Percentiles rank a stretch among this genome's conserved stretches.
These are phyloP conservation scores for Anguilla pacifica DNA, from an alignment of 2,797 vertebrate species.

Conservation along the genomic window DNA sequence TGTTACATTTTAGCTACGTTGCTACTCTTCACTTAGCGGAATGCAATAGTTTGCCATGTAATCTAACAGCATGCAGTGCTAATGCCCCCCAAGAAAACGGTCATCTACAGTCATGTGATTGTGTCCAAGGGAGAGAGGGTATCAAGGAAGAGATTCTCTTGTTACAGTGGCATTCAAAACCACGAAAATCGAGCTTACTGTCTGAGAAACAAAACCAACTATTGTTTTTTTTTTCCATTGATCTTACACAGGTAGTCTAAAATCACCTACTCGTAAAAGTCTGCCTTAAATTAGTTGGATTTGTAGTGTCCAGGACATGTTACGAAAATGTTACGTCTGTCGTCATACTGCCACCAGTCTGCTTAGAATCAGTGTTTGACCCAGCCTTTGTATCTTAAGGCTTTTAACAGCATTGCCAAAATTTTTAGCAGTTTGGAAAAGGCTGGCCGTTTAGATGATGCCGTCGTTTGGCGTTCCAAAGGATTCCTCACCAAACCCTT, in stretches of 20 bases:
- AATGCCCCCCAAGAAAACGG: slow-evolving; percentile 69
- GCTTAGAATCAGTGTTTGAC: slow-evolving; percentile 70
- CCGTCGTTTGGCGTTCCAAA: slow-evolving; percentile 31
- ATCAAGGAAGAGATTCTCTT: slow-evolving; percentile 50
- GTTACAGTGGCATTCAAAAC: slow-evolving; percentile 41
- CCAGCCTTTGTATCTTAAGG: slow-evolving; percentile 67
- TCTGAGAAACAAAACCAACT: slow-evolving; percentile 33
- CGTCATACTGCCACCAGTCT: slow-evolving; percentile 80
- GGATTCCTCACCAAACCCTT: slow-evolving; percentile 37
- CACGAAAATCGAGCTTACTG: slow-evolving; percentile 25
- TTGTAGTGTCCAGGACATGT: slow-evolving; percentile 43
- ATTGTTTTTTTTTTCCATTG: slow-evolving; percentile 31
- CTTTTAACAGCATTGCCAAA: slow-evolving; percentile 44
- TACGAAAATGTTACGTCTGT: slow-evolving; percentile 38
- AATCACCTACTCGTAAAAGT: slow-evolving; percentile 41
- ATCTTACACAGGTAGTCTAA: slow-evolving; percentile 52
- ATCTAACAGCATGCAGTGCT: slow-evolving; percentile 79
- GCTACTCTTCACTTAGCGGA: slow-evolving; percentile 76
- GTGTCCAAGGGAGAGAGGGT: slow-evolving; percentile 57
- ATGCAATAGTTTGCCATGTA: slow-evolving; percentile 83
- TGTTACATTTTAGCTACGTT: slow-evolving; percentile 81
- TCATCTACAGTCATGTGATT: slow-evolving; percentile 73
- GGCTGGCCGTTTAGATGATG: slow-evolving; percentile 21
- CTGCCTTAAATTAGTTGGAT: slow-evolving; percentile 55
- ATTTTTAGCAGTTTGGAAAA: slow-evolving; percentile 23